A percentile compares a stretch with the other conserved stretches of the same genome.
Evolutionary conservation across 2,113 vertebrate species (phyloP).

Genomic region (Tangachromis dhanisi): DNA sequence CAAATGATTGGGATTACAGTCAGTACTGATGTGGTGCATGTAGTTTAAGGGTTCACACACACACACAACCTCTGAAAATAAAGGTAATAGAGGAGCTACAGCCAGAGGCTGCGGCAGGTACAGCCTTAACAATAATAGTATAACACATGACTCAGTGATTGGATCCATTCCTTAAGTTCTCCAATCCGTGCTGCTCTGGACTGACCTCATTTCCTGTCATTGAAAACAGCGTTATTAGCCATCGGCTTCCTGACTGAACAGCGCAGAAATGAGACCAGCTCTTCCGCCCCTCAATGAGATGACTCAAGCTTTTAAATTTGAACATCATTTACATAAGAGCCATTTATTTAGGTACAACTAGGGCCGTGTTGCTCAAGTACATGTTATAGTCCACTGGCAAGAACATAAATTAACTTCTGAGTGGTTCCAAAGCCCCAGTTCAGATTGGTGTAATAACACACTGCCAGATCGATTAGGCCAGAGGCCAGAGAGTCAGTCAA

Average conservation of each 20-base stretch:
- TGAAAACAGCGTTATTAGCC: slow-evolving; percentile 27
- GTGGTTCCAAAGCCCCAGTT: not conserved
- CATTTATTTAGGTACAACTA: not conserved
- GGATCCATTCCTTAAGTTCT: not conserved
- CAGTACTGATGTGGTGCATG: not conserved
- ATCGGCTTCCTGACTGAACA: not conserved
- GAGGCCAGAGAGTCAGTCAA: not conserved
- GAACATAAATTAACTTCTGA: not conserved
- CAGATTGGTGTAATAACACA: not conserved
- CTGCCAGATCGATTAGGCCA: not conserved
- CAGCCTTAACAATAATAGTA: not conserved
- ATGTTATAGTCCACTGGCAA: not conserved
- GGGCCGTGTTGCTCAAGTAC: fast-evolving
- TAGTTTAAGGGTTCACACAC: not conserved
- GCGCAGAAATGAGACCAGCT: not conserved
- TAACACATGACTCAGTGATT: not conserved
- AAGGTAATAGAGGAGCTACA: not conserved
- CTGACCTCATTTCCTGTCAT: slow-evolving; percentile 14
- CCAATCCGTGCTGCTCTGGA: not conserved
- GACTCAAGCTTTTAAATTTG: not conserved
- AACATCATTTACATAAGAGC: not conserved
- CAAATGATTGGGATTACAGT: fast-evolving
- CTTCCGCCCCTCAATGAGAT: not conserved
- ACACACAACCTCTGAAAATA: not conserved
- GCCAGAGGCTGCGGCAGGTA: not conserved